These are phyloP conservation scores for Casuarius casuarius DNA, from an alignment of 2,113 vertebrate genomes.

Conservation along the genomic window DNA sequence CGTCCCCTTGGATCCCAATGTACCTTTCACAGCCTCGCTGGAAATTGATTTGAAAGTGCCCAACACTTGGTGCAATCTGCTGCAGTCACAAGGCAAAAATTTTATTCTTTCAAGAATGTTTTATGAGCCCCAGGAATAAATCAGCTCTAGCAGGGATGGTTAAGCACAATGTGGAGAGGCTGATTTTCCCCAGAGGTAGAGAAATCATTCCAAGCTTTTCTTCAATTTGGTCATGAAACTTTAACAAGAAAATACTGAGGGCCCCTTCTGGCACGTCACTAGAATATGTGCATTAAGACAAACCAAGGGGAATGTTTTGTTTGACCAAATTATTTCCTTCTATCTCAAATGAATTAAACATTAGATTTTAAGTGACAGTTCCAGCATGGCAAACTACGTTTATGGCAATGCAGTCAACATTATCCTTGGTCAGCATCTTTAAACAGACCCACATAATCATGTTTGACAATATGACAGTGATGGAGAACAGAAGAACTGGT, in stretches of 20 bases:
- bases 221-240: conserved; percentile 39
- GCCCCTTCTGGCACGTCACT: accelerated
- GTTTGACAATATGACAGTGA: neutral
- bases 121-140: conserved; percentile 58
- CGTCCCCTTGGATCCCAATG: conserved; percentile 51
- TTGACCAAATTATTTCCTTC: neutral
- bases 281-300: neutral
- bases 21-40: conserved; percentile 52
- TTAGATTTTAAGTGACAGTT: conserved; percentile 37
- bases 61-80: conserved; percentile 28
- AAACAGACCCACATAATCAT: neutral
- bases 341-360: conserved; percentile 37
- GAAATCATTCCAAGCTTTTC: conserved; percentile 52
- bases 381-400: conserved; percentile 1
- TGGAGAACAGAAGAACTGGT: neutral
- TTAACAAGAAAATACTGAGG: conserved; percentile 18
- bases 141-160: conserved; percentile 28
- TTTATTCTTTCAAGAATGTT: conserved; percentile 56
- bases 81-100: conserved; percentile 47
- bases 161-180: conserved; percentile 41
- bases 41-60: conserved; percentile 62
- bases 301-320: neutral
- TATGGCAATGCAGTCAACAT: neutral
- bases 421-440: conserved; percentile 1
- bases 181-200: conserved; percentile 41